Conservation (phyloP, 1,140 invertebrate species). For the Mylabris phalerata region DNA sequence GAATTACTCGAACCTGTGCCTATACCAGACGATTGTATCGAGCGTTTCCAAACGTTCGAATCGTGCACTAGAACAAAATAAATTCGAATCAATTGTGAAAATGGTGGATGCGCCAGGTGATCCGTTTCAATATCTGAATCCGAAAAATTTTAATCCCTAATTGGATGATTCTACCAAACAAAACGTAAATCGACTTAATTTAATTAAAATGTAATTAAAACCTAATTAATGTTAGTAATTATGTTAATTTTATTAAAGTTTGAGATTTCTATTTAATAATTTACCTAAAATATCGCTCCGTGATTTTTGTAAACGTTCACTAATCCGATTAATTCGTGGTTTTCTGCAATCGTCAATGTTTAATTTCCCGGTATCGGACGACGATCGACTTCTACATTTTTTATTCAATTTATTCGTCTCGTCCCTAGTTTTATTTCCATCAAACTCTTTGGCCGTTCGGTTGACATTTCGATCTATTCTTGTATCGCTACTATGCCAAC, state of each 20-base stretch:
- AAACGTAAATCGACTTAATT: too few relatives aligned
- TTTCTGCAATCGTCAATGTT: not conserved
- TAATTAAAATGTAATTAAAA: too few relatives aligned
- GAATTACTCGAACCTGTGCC: too few relatives aligned
- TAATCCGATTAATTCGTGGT: not conserved
- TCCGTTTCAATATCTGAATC: too few relatives aligned
- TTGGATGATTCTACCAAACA: too few relatives aligned
- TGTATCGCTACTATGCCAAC: slow-evolving; percentile 27
- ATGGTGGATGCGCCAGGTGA: not conserved
- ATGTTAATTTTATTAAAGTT: too few relatives aligned
- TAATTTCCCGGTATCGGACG: slow-evolving; percentile 3
- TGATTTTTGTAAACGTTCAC: slow-evolving; percentile 10
- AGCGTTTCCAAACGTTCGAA: not conserved
- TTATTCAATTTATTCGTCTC: slow-evolving; percentile 2
- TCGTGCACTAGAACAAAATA: not conserved
- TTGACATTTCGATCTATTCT: too few relatives aligned
- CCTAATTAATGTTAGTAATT: too few relatives aligned
- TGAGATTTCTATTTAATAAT: too few relatives aligned
- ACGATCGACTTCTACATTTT: slow-evolving; percentile 8
- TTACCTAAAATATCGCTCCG: slow-evolving; percentile 2
- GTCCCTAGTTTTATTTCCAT: too few relatives aligned
- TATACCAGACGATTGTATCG: not conserved
- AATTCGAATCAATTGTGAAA: not conserved
- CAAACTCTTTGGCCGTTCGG: too few relatives aligned
- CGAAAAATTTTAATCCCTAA: too few relatives aligned